Percentiles rank a stretch among this genome's conserved stretches.
phyloP scores from a whole-genome alignment of 2,797 vertebrate genomes.

The Sebastiscus tertius region DNA sequence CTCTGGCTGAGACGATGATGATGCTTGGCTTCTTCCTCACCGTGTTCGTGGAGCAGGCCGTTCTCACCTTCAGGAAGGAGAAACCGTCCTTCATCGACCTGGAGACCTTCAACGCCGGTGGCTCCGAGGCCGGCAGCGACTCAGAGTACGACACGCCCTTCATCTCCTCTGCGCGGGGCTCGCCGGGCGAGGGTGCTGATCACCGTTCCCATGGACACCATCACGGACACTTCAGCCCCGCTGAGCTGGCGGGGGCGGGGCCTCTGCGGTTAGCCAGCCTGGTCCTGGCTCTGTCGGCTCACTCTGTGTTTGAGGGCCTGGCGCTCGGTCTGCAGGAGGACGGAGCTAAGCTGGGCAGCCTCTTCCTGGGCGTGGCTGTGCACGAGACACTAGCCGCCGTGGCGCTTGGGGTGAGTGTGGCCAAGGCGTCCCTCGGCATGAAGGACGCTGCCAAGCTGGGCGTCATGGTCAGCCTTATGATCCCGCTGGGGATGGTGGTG shows the following conservation, averaged over 20 bases:
- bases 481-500: slow-evolving; percentile 86
- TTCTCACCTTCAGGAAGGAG: slow-evolving; percentile 90
- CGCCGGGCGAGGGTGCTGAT: accelerated
- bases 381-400: slow-evolving; percentile 91
- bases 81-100: slow-evolving; percentile 92
- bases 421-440: slow-evolving; percentile 82
- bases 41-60: slow-evolving; percentile 90
- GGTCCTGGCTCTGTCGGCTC: slow-evolving; percentile 89
- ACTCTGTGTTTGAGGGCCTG: slow-evolving; percentile 92
- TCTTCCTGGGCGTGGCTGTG: slow-evolving; percentile 90
- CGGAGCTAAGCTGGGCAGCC: slow-evolving; percentile 78
- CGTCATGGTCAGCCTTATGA: slow-evolving; percentile 87
- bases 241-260: slow-evolving; percentile 79
- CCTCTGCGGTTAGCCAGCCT: slow-evolving; percentile 88
- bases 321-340: slow-evolving; percentile 93
- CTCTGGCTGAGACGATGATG: slow-evolving; percentile 92
- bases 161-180: slow-evolving; percentile 70
- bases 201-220: slow-evolving; percentile 63
- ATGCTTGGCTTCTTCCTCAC: slow-evolving; percentile 93
- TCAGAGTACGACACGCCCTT: slow-evolving; percentile 94
- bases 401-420: slow-evolving; percentile 90
- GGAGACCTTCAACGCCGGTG: slow-evolving; percentile 92
- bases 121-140: slow-evolving; percentile 91
- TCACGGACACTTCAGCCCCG: slow-evolving; percentile 73
- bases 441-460: slow-evolving; percentile 87